phyloP scores from a whole-genome alignment of 2,797 vertebrate species.

The Dicrostonyx torquatus region DNA sequence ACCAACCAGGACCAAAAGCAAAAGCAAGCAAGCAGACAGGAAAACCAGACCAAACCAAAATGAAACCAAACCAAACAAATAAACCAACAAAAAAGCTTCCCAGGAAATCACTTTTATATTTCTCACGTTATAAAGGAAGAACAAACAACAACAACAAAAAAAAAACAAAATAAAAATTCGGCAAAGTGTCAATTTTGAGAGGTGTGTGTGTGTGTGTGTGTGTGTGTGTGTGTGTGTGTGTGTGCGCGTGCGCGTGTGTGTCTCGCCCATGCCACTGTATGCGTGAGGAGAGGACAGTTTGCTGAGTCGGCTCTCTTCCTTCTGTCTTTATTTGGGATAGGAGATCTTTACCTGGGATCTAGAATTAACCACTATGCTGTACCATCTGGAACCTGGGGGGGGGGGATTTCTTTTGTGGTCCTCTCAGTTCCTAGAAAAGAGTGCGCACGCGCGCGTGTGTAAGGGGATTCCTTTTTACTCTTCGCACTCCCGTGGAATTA shows the following conservation, averaged over 20 bases:
- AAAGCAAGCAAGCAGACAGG: neutral
- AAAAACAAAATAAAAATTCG: neutral
- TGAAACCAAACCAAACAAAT: neutral
- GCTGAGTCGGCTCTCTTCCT: neutral
- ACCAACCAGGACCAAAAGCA: neutral
- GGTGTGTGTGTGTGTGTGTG: neutral
- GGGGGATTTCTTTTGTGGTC: neutral
- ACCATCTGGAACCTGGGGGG: fast-evolving
- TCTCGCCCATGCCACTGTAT: neutral
- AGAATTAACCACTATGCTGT: neutral
- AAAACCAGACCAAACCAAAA: too few relatives aligned
- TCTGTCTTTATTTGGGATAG: neutral
- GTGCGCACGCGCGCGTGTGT: too few relatives aligned
- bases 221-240: neutral
- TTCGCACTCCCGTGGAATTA: neutral
- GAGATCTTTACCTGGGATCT: neutral
- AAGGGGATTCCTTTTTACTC: fast-evolving
- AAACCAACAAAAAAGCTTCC: neutral
- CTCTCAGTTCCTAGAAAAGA: neutral
- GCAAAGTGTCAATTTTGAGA: neutral
- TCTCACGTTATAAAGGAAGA: neutral
- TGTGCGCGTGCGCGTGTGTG: neutral
- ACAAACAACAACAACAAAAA: neutral
- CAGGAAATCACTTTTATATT: neutral
- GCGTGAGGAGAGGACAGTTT: neutral